Percentiles rank a stretch among this genome's conserved stretches.
Conservation (phyloP, 1,140 invertebrate genomes). For the Tetragnatha versicolor region DNA sequence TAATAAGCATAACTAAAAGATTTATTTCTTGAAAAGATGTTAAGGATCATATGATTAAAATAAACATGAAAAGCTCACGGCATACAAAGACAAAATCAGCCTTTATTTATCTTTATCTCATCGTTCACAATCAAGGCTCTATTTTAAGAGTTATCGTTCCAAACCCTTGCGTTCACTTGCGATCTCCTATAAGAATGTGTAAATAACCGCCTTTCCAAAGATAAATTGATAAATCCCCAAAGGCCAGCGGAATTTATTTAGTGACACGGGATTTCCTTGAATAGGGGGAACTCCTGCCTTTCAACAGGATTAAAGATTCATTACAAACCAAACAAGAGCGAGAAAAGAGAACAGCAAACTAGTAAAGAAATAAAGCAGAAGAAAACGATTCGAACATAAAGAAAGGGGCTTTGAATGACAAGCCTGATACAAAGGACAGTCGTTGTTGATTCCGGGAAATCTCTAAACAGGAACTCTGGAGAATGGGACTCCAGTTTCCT, state of each 20-base stretch:
- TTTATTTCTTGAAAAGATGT: no score
- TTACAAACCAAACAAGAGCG: slow-evolving; percentile 10
- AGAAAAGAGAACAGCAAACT: no score
- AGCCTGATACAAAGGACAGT: neutral
- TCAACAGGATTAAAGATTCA: slow-evolving; percentile 3
- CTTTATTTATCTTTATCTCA: neutral
- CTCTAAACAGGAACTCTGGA: slow-evolving; percentile 1
- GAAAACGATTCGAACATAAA: neutral
- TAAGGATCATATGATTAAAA: no score
- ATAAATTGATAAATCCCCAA: no score
- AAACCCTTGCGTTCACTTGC: neutral
- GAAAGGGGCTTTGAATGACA: neutral
- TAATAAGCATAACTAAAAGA: no score
- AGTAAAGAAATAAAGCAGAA: neutral
- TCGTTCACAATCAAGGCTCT: neutral
- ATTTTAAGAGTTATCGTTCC: neutral
- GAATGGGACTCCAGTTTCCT: no score
- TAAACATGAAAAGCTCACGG: no score
- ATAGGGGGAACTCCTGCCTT: no score
- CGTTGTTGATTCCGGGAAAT: neutral
- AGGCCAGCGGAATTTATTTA: no score
- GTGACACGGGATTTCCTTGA: neutral
- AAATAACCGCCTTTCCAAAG: no score
- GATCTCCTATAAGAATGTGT: no score
- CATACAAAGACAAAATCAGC: no score